Base-by-base conservation (phyloP, 2,888 invertebrate species). In the Clostera curtula region DNA sequence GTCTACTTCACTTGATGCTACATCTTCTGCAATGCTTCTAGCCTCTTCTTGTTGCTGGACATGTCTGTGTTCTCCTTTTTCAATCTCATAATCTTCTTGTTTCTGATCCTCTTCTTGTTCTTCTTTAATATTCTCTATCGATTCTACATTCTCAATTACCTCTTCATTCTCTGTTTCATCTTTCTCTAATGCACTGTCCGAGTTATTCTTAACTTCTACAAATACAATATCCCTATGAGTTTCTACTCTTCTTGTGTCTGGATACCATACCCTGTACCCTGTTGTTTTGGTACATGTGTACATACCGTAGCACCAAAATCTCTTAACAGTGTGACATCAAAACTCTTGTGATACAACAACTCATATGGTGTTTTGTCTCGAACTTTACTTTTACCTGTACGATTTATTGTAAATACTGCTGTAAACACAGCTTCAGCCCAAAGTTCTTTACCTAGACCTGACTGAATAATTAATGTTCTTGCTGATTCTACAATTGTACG, bases 391-490 rank as follows among this genome's bases (percentile, higher is more conserved):
- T 15, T 15, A 5, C 15, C 15, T 4, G 15, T 15, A 4, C 15
- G 4, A 16, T 10, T 21, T 11, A 43, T 11, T 3, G 43, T 37
- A 34, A 29, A 42, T 5, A 28, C 39, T 2, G 49, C 42, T 10
- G 42, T 41, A 10, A 42, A 25, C 2, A 44, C 23, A 1, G 39
- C 37, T 27, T 44, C 44, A 5, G 34, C 44, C 43, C 43, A 44
- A n/a, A 44, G 22, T 20, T 27, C 29, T 7, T 27, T 37, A 5
- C 33, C 31, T 25, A 40, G n/a, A 9, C 33, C 17, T n/a, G 12
- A 19, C 5, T 35, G 35, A 25, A 18, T 9, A 5, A 38, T 11
- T 34, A 42, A 31, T 19, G 36, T 34, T 19, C 61, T 8, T 7
- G 27, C 18, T 3, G 25, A 17, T 18, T 25, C 25, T 2, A 8